These are phyloP conservation scores for Dolichotis patagonum DNA, from an alignment of 2,113 vertebrate genomes.

Conservation along the genomic window DNA sequence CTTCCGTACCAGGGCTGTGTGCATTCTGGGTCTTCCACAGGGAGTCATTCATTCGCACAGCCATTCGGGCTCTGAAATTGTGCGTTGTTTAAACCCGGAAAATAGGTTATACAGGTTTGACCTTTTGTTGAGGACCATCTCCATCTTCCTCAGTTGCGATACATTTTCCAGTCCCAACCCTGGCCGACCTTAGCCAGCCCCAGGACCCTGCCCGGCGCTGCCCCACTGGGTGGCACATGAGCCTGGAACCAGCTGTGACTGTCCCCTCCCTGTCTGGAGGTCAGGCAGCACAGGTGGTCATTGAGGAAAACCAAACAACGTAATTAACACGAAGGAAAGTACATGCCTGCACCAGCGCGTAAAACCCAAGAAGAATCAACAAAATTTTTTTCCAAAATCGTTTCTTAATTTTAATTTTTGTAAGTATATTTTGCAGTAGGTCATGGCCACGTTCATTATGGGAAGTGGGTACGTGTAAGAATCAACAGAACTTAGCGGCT, in stretches of 20 bases:
- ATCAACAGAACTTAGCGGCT: background rate
- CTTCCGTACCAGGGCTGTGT: background rate
- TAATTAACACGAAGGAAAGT: background rate
- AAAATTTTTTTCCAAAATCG: background rate
- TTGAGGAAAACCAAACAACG: conserved; percentile 33
- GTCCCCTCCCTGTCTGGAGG: background rate
- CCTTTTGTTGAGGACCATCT: background rate
- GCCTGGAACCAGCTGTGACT: background rate
- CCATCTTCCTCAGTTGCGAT: background rate
- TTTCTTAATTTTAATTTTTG: background rate
- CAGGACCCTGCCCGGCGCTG: background rate
- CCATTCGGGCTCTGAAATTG: background rate
- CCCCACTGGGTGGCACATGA: background rate
- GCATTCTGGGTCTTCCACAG: background rate
- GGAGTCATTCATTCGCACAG: background rate
- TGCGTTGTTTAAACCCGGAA: background rate
- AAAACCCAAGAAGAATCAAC: conserved; percentile 19
- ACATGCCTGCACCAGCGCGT: background rate
- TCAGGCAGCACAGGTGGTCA: background rate
- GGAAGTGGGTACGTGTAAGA: background rate
- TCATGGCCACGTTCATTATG: background rate
- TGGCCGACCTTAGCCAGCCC: background rate
- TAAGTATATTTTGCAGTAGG: background rate
- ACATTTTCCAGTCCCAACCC: background rate
- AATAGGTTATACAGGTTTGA: background rate